A percentile compares a stretch with the other conserved stretches of the same genome.
These are phyloP conservation scores for Cydia strobilella DNA, from an alignment of 1,140 invertebrate genomes.

Conservation along the genomic window DNA sequence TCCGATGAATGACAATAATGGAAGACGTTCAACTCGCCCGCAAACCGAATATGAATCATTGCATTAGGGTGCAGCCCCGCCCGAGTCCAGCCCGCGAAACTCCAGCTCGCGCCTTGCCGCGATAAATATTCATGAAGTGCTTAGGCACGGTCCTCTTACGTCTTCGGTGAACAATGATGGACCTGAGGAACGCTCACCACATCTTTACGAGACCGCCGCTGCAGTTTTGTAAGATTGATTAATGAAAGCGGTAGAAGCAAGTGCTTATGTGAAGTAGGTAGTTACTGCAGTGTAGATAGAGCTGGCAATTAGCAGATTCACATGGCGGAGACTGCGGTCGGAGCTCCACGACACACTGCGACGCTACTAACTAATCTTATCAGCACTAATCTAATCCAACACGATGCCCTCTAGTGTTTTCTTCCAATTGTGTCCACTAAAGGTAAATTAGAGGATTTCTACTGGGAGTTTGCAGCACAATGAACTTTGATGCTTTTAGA, in stretches of 20 bases:
- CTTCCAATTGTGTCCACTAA: constrained; percentile 77
- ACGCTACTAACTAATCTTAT: constrained; percentile 71
- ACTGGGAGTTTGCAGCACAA: constrained; percentile 54
- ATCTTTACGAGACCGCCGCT: constrained; percentile 37
- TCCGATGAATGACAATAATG: constrained; percentile 80
- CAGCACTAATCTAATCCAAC: constrained; percentile 73
- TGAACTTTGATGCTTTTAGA: constrained; percentile 48
- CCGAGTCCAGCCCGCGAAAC: constrained; percentile 64
- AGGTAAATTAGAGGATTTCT: constrained; percentile 76
- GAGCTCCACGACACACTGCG: constrained; percentile 49
- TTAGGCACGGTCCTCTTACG: constrained; percentile 44
- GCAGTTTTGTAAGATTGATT: constrained; percentile 38
- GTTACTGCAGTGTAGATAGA: neutral
- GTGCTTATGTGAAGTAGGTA: neutral
- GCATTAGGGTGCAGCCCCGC: constrained; percentile 79
- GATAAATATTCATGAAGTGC: constrained; percentile 64
- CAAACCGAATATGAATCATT: constrained; percentile 80
- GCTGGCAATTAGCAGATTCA: constrained; percentile 62
- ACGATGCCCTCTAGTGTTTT: constrained; percentile 76
- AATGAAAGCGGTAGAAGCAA: constrained; percentile 31
- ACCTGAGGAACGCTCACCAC: constrained; percentile 33
- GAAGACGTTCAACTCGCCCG: constrained; percentile 80
- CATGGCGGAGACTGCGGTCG: constrained; percentile 45
- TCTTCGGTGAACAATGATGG: constrained; percentile 38
- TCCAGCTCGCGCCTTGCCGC: constrained; percentile 45